A percentile compares a stretch with the other conserved stretches of the same genome.
Conservation (phyloP, 2,797 vertebrate genomes). For the Merluccius polli region DNA sequence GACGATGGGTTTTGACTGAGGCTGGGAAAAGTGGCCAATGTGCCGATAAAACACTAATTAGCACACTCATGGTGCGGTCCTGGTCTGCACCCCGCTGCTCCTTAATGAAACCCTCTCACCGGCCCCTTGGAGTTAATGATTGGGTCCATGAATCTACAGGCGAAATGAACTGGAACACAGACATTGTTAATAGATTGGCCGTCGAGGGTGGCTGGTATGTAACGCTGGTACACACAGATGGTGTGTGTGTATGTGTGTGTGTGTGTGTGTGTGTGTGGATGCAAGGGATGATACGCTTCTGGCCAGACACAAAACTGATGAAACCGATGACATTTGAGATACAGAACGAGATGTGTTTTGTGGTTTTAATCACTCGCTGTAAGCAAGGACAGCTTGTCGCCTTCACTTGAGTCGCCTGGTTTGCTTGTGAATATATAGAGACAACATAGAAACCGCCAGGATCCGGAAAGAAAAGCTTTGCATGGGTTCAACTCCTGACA, state of each 20-base stretch:
- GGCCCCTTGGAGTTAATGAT: not conserved
- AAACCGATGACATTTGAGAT: not conserved
- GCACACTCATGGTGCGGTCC: not conserved
- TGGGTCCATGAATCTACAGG: not conserved
- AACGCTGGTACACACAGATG: not conserved
- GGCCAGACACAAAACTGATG: not conserved
- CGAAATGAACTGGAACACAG: not conserved
- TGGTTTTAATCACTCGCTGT: not conserved
- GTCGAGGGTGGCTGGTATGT: not conserved
- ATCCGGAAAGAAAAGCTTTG: not conserved
- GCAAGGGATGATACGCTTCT: not conserved
- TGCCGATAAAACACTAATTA: not conserved
- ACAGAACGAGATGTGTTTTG: not conserved
- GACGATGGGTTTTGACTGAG: not conserved
- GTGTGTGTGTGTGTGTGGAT: constrained; percentile 10
- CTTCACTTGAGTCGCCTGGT: not conserved
- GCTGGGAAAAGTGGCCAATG: not conserved
- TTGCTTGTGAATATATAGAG: not conserved
- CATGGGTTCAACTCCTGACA: not conserved
- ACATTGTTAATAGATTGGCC: not conserved
- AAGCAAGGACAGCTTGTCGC: no score
- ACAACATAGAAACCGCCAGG: not conserved
- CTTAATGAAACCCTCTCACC: not conserved
- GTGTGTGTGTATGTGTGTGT: not conserved
- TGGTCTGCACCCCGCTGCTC: not conserved